phyloP scores from a whole-genome alignment of 1,140 invertebrate genomes.

The Ridgeia piscesae region DNA sequence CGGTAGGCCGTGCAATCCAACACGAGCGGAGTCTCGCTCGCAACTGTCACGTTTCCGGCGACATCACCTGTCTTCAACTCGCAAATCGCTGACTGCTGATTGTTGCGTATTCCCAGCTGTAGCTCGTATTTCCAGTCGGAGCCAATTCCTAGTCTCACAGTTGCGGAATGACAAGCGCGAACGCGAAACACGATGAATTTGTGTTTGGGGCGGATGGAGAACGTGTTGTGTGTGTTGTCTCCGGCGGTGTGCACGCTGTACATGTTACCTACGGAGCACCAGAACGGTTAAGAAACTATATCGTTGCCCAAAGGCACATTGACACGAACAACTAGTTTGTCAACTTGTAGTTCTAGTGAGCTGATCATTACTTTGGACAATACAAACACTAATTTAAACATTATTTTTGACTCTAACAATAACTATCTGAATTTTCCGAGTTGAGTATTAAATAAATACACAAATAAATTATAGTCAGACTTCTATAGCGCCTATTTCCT shows the following conservation, averaged over 20 bases:
- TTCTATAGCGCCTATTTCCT: no score
- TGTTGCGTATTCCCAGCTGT: neutral
- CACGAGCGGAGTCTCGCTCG: conserved; percentile 12
- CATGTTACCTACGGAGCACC: neutral
- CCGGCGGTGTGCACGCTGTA: neutral
- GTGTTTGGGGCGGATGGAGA: neutral
- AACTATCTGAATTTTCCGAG: no score
- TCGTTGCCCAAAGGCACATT: no score
- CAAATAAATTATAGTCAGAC: no score
- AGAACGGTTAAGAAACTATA: neutral
- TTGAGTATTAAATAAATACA: no score
- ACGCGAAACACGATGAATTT: neutral
- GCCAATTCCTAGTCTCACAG: neutral
- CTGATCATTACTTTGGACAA: no score
- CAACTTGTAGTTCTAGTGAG: no score
- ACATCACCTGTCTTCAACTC: neutral
- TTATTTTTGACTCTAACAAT: no score
- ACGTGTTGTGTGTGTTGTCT: neutral
- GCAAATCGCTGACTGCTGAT: neutral
- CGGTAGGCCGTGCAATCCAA: conserved; percentile 17
- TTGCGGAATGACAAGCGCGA: neutral
- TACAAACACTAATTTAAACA: no score
- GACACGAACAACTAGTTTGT: no score
- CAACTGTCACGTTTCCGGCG: neutral
- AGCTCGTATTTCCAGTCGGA: neutral